Evolutionary conservation across 2,113 vertebrate genomes (phyloP).

Genomic region (Xyrauchen texanus): DNA sequence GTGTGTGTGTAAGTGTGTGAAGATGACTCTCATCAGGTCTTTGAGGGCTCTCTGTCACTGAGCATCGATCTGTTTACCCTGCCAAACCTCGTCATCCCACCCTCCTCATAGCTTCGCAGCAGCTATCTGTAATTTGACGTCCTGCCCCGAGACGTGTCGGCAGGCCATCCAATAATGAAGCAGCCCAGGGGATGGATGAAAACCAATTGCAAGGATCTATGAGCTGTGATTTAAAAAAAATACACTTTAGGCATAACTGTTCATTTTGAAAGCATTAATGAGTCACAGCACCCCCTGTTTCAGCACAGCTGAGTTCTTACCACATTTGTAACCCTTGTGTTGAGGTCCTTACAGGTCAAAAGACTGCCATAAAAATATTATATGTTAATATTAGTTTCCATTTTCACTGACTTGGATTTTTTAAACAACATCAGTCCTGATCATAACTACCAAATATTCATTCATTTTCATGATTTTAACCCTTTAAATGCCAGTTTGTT

Average conservation of each 20-base stretch:
- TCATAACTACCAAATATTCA: too few relatives aligned
- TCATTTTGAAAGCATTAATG: background rate
- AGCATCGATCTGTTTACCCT: slow-evolving; percentile 51
- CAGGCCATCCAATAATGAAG: slow-evolving; percentile 18
- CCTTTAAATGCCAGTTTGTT: too few relatives aligned
- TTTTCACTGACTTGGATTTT: too few relatives aligned
- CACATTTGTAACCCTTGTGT: too few relatives aligned
- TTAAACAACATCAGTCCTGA: too few relatives aligned
- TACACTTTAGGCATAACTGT: background rate
- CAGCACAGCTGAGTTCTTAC: too few relatives aligned
- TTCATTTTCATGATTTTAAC: too few relatives aligned
- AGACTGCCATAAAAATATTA: too few relatives aligned
- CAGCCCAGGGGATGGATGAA: slow-evolving; percentile 3
- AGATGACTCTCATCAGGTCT: slow-evolving; percentile 31
- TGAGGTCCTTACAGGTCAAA: too few relatives aligned
- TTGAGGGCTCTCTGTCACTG: slow-evolving; percentile 45
- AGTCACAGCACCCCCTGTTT: too few relatives aligned
- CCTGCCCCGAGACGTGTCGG: slow-evolving; percentile 22
- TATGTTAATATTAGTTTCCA: too few relatives aligned
- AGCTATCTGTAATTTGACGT: slow-evolving; percentile 59
- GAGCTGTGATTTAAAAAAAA: background rate
- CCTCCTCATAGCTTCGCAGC: slow-evolving; percentile 56
- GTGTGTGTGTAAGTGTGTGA: slow-evolving; percentile 4
- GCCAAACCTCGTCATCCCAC: slow-evolving; percentile 7
- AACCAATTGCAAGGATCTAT: background rate